phyloP scores from a whole-genome alignment of 2,888 invertebrate species.

The Cistogaster globosa region DNA sequence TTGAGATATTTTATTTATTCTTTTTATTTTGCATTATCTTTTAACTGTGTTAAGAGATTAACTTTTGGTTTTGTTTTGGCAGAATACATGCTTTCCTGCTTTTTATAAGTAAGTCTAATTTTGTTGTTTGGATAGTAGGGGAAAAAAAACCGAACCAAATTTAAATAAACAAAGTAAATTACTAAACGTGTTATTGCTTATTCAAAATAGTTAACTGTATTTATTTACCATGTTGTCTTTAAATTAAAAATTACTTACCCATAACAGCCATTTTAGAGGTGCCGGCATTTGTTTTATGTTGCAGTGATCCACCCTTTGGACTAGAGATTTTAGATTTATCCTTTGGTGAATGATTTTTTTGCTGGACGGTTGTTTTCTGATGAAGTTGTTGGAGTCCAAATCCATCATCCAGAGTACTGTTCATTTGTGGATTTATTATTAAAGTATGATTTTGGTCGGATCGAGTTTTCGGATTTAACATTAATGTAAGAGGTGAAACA shows the following conservation, averaged over 20 bases:
- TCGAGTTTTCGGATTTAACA: constrained; percentile 79
- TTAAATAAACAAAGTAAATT: too few relatives aligned
- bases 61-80: too few relatives aligned
- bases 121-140: too few relatives aligned
- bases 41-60: too few relatives aligned
- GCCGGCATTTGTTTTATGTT: constrained; percentile 12
- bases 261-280: constrained; percentile 30
- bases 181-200: too few relatives aligned
- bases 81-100: too few relatives aligned
- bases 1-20: too few relatives aligned
- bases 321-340: constrained; percentile 56
- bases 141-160: too few relatives aligned
- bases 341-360: constrained; percentile 53
- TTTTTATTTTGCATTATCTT: too few relatives aligned
- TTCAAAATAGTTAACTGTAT: too few relatives aligned
- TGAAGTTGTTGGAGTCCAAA: constrained; percentile 36
- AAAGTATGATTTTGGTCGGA: constrained; percentile 33
- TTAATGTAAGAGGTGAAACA: constrained; percentile 84
- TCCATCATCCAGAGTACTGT: neutral
- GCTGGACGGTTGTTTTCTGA: constrained; percentile 51
- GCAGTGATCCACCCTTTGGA: constrained; percentile 37
- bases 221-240: too few relatives aligned
- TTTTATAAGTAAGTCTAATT: too few relatives aligned
- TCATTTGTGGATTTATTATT: constrained; percentile 43
- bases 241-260: constrained; percentile 11